Base-by-base conservation (phyloP, 2,113 vertebrate genomes). In the Siniperca chuatsi region DNA sequence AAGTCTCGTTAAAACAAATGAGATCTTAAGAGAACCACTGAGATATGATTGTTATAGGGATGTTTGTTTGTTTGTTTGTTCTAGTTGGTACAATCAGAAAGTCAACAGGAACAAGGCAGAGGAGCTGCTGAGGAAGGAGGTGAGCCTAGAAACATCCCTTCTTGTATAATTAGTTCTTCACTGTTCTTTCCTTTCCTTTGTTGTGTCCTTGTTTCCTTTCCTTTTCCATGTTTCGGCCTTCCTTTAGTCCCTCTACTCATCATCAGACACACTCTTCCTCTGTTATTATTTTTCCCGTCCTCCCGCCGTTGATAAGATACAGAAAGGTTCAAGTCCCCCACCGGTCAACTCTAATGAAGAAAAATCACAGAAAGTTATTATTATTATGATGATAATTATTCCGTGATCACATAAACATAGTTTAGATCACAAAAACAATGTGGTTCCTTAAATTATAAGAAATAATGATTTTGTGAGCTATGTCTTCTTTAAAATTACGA, bases 41-140 rank as follows among this genome's bases (percentile, higher is more conserved):
- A 65, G n/a, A 40, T 54, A 4, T 66, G 0, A 61, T 23, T 29
- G 10, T n/a, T 50, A 48, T 2, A 9, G 21, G 4, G 3, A 12
- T 54, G n/a, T 57, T 42, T 78, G 7, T 75, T 13, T 83, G 13
- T 74, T 8, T 87, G 37, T 87, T 78, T 83, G n/a, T 86, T 90
- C 0, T 13, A 99, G 98, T 9, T 99, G 98, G 98, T 99, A 97
- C 89, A 97, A 80, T 82, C 97, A 96, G 91, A 96, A 97, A 62
- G 95, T 96, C 50, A 99, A 98, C 81, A 96, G 98, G 85, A 97
- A 96, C 92, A 97, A 98, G 75, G 97, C 98, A 0, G 98, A 99
- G 77, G 97, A 98, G 29, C 97, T 98, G 62, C 97, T 99, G 67
- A 97, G 94, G 88, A 96, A 92, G 1, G 97, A 97, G 95, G 98